Base-by-base conservation (phyloP, 64 coral and sea anemone species). In the Porites australiensis region DNA sequence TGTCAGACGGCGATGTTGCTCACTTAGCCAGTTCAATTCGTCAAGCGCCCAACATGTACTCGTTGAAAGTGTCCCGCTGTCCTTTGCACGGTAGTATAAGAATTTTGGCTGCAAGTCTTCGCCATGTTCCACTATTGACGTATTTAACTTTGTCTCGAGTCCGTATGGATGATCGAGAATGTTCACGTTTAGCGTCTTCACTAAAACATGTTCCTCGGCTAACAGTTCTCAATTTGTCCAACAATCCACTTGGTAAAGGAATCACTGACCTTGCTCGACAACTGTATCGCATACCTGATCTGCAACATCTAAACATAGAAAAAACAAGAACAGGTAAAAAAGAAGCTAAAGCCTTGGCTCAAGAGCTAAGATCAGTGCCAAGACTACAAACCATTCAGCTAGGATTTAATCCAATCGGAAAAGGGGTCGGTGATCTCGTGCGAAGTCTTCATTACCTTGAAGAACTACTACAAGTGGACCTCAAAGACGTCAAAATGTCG, bases 401-500 rank as follows among this genome's bases (percentile, higher is more conserved):
- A 27, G 53, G 20, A 4, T 18, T n/a, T 22, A 79, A 79, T 23
- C 77, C 77, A 13, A 51, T 79, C 21, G 51, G 77, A 3, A n/a
- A 6, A n/a, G 77, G 77, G 58, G 77, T 79, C 20, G 23, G 50
- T 9, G 2, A 13, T 58, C 51, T 79, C 52, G 77, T 79, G 20
- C 53, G 52, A 22, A n/a, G 58, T 57, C 51, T 79, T 19, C 23
- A 53, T 37, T 20, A 9, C 52, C 77, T 79, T 3, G 7, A 6
- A 23, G 53, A 79, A 13, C 77, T 79, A 22, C 57, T 11, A 23
- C 51, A 79, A 14, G 16, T 79, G 19, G 77, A 79, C 13, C 77
- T 79, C 12, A 27, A 79, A 79, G 77, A 58, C 23, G 77, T 79
- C 15, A 23, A 3, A 8, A 79, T 79, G 77, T 58, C 77, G 21